Evolutionary conservation across 2,797 vertebrate genomes (phyloP), one percentile per base, ranked within the genome.

Genomic region (Craterocephalus amniculus): DNA sequence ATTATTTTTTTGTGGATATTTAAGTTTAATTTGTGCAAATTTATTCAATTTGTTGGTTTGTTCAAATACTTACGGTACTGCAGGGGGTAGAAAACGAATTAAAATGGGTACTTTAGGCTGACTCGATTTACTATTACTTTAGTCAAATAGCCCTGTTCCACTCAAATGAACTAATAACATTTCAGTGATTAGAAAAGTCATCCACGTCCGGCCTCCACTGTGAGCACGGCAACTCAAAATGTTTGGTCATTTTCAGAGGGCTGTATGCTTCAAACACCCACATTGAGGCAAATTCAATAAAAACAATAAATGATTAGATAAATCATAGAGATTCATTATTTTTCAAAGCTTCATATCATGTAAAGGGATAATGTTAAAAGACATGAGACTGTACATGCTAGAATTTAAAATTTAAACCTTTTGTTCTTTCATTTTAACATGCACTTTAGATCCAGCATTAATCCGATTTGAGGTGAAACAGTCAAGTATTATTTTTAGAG

Each of bases 131-230:
- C 22, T 67, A 45, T 58, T 67, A 67, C 55, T 67, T 67, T 34
- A 67, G 55, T 61, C 49, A 62, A 61, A 40, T 60, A 52, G 48
- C 34, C 20, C 48, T 54, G 43, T 69, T 52, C 60, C 60, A 75
- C 45, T 52, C 34, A 52, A 36, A 45, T 56, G 29, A 71, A 63
- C 52, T 45, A 40, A 43, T 43, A 54, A 56, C 54, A 38, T 57
- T 29, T 62, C 58, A 38, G 43, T 67, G 35, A 62, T 67, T 57
- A 51, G 35, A 63, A 74, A 63, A 60, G 31, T 43, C 59, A 63
- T 43, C 60, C 54, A 58, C 40, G 27, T 63, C 49, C 34, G 59
- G 32, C 34, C 34, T 58, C 34, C 35, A 4, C 22, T 62, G 26
- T 22, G n/a, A 62, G n/a, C 52, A 63, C 40, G 63, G 58, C 6